phyloP scores from a whole-genome alignment of 2,797 vertebrate species.

The Hozukius guyotensis region DNA sequence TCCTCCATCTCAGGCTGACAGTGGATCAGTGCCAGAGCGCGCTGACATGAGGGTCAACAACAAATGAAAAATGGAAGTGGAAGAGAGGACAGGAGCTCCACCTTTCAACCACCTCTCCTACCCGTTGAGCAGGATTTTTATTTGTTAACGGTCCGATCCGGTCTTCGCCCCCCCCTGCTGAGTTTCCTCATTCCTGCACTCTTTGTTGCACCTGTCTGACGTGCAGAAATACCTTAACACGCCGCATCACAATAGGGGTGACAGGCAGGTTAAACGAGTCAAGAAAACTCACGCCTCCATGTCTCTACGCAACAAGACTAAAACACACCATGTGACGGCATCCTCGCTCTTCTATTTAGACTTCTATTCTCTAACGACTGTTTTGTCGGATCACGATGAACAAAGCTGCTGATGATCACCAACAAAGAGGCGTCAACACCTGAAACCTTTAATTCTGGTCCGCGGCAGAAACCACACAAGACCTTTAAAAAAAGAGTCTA shows the following conservation, averaged over 20 bases:
- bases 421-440: conserved; percentile 16
- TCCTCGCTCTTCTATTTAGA: conserved; percentile 14
- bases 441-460: conserved; percentile 12
- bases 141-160: conserved; percentile 62
- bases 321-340: conserved; percentile 21
- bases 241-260: conserved; percentile 63
- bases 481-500: not conserved
- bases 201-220: conserved; percentile 49
- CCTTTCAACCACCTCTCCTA: conserved; percentile 49
- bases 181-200: conserved; percentile 89
- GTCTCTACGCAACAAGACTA: conserved; percentile 22
- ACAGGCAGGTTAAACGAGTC: conserved; percentile 66
- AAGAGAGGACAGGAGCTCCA: conserved; percentile 14
- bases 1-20: conserved; percentile 6
- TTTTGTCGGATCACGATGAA: conserved; percentile 41
- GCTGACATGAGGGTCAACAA: not conserved
- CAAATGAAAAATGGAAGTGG: not conserved
- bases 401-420: conserved; percentile 17
- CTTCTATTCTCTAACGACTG: conserved; percentile 11
- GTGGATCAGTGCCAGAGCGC: not conserved
- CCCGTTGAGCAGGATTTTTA: conserved; percentile 85
- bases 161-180: conserved; percentile 45
- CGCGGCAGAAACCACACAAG: not conserved
- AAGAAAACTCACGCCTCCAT: conserved; percentile 17
- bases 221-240: conserved; percentile 44